Conservation (phyloP, 2,888 invertebrate species). For the Scrobipalpa atriplicella region DNA sequence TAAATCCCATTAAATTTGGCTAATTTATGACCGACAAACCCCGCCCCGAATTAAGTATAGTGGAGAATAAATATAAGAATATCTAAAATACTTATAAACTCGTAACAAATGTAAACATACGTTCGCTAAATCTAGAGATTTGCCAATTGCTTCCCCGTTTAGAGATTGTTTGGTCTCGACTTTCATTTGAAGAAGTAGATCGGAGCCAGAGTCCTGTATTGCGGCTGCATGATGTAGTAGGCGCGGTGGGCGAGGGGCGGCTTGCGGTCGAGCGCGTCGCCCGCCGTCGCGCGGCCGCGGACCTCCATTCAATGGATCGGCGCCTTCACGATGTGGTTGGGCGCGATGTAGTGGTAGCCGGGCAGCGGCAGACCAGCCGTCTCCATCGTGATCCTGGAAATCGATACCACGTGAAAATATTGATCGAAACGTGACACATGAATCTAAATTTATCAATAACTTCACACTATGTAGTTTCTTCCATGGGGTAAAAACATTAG, state of each 20-base stretch:
- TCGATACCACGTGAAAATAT: background rate
- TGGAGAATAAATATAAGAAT: conserved; percentile 87
- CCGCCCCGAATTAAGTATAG: conserved; percentile 71
- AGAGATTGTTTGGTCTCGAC: conserved; percentile 61
- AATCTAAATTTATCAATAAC: background rate
- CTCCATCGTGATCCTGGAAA: conserved; percentile 96
- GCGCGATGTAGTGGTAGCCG: conserved; percentile 95
- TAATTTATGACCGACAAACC: conserved; percentile 51
- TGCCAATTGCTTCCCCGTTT: conserved; percentile 64
- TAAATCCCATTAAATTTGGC: conserved; percentile 31
- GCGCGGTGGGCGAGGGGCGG: conserved; percentile 22
- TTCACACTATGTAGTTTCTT: background rate
- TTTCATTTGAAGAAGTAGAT: conserved; percentile 71
- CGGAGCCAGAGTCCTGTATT: conserved; percentile 69
- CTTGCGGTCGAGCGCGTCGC: conserved; percentile 46
- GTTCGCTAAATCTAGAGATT: conserved; percentile 64
- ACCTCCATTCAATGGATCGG: conserved; percentile 90
- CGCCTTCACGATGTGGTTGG: conserved; percentile 96
- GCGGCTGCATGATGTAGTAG: conserved; percentile 34
- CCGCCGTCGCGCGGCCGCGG: conserved; percentile 61
- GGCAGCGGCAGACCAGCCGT: conserved; percentile 95
- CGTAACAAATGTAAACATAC: conserved; percentile 83
- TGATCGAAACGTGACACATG: background rate
- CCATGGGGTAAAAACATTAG: background rate
- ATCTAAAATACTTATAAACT: conserved; percentile 87